A percentile compares a stretch with the other conserved stretches of the same genome.
These are phyloP conservation scores for Chiridota heheva DNA, from an alignment of 35 echinoderm and acorn worm species.

Conservation along the genomic window DNA sequence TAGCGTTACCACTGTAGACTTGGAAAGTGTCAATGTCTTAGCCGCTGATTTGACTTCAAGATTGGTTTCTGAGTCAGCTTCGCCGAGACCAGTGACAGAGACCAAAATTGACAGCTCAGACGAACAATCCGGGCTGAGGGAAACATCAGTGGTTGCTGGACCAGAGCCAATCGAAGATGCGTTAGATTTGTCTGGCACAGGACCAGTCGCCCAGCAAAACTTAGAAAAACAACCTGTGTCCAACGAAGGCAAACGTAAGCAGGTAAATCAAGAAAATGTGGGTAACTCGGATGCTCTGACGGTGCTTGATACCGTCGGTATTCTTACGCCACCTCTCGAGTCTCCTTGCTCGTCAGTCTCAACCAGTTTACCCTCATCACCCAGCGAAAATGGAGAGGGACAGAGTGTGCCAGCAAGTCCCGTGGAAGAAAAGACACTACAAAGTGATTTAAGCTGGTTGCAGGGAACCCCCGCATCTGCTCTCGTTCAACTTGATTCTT, in stretches of 20 bases:
- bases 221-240: not conserved
- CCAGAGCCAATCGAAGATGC: slow-evolving; percentile 36
- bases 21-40: not conserved
- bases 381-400: too few relatives aligned
- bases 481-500: too few relatives aligned
- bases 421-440: slow-evolving; percentile 6
- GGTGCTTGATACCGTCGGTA: slow-evolving; percentile 36
- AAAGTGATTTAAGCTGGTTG: slow-evolving; percentile 36
- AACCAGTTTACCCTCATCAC: slow-evolving; percentile 30
- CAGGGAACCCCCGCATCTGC: too few relatives aligned
- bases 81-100: not conserved
- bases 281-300: slow-evolving; percentile 24
- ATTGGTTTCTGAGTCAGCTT: not conserved
- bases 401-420: slow-evolving; percentile 23
- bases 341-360: slow-evolving; percentile 43
- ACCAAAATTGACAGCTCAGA: slow-evolving; percentile 17
- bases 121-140: not conserved
- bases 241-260: slow-evolving; percentile 22
- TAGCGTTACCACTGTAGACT: not conserved
- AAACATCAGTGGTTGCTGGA: not conserved
- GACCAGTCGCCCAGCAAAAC: slow-evolving; percentile 16
- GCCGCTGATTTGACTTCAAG: not conserved
- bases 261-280: too few relatives aligned
- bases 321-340: slow-evolving; percentile 31
- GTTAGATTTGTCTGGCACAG: slow-evolving; percentile 41